Base-by-base conservation (phyloP, 2,113 vertebrate genomes). In the Podarcis raffonei region DNA sequence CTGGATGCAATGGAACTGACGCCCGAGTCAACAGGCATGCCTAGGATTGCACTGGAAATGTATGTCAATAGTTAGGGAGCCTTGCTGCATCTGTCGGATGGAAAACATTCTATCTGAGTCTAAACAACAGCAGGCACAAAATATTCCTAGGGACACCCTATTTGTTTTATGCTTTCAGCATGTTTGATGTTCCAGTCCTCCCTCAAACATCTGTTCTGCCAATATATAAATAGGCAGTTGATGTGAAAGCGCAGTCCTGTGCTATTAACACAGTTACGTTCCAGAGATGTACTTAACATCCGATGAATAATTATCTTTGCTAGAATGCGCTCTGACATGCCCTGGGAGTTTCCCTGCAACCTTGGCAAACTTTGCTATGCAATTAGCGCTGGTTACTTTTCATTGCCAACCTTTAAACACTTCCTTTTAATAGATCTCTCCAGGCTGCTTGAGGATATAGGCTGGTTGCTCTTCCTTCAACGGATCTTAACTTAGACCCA, bases 331-430 rank as follows among this genome's bases (percentile, higher is more conserved):
- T 89, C 68, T 82, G 87, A 94, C 59, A 74, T 0, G 32, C 25
- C 6, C 30, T 68, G 80, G 72, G 77, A 88, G 25, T 91, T 94
- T 91, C 90, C 74, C 77, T 87, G 35, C 20, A 90, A 18, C 85
- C 32, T 80, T 90, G 79, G 89, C 87, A 92, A 92, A 83, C 13
- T 1, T 85, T 13, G 18, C 27, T 30, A 13, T 89, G 39, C 79
- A 92, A 94, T 92, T 94, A 91, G 39, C 23, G 81, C 65, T 92
- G 65, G 87, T 93, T 87, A 27, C 37, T 90, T 92, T 86, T 92
- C 80, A 68, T 32, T 85, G 87, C 13, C 48, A 87, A 16, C 79
- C 95, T 92, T 90, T 82, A 91, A 92, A 87, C 11, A 15, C 22
- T 89, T 27, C 4, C 5, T 6, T 81, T 78, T 75, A 87, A 92